Base-by-base conservation (phyloP, 2,888 invertebrate genomes). In the Lasioglossum marginatum region DNA sequence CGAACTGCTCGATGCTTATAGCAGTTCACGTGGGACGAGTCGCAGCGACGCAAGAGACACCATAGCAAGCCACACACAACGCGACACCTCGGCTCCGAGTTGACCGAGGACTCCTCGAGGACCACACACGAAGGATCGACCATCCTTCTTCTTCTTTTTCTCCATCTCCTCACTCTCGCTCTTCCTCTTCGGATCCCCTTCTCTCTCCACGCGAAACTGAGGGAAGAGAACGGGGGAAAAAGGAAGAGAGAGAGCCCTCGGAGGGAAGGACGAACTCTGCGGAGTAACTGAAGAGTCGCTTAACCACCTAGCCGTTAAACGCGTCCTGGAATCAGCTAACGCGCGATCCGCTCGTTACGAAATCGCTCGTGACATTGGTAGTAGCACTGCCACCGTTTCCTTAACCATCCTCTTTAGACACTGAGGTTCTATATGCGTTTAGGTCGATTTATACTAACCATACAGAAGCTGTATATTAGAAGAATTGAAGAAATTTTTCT, bases 91-190 rank as follows among this genome's bases (percentile, higher is more conserved):
- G 88, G 82, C 87, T 85, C 88, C 89, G 89, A 92, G 93, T 91
- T 92, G 90, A 92, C 92, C 92, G 88, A 89, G 88, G 90, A 89
- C 90, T 88, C 89, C 90, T 89, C 87, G 83, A 90, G 92, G 95
- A 95, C 95, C 95, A 95, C 95, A 94, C 95, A 94, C 94, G 95
- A 95, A 95, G 94, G 92, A 92, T 91, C 88, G 91, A 88, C 85
- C 81, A 78, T 82, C 82, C 74, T 68, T 80, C 8, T 81, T 68
- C 79, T 79, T 88, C 87, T 82, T 82, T 66, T 40, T 68, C 79
- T 79, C 87, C 87, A 81, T 82, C 84, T 66, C 31, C 79, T 52
- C 80, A 48, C 48, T 45, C 70, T 37, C 70, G 85, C 48, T 81
- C 77, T 19, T 31, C 19, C 66, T 66, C 31, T 77, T 73, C 82